Evolutionary conservation across 2,113 vertebrate genomes (phyloP), one percentile per base, ranked within the genome.

Genomic region (Eurypyga helias): DNA sequence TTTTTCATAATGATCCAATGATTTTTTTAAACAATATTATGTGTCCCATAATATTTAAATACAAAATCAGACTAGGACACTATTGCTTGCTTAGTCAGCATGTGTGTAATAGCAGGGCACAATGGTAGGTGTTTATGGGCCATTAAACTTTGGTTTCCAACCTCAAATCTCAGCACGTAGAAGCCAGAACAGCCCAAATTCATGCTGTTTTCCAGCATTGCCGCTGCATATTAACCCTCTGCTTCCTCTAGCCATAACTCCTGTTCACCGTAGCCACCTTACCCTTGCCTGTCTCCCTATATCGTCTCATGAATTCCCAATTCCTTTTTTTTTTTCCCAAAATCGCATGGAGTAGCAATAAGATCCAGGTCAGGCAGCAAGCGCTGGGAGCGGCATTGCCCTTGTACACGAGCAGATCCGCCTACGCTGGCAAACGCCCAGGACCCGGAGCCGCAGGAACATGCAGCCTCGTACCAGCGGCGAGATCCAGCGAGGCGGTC

Each of bases 271-370:
- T 41, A 49, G 54, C 36, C 18, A 13, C 36, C 55, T 77, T 78
- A 17, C 23, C 38, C 38, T 61, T 28, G 14, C 31, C 26, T 1
- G 0, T 49, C 60, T 82, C 23, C 3, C 2, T 41, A 1, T 29
- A 9, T 36, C 15, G 13, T 55, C 54, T 89, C 41, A 13, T 4
- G 7, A 65, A 41, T 70, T 87, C 62, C 61, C 13, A 51, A 2
- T 77, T 87, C 41, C 19, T 26, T 25, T 45, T 45, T n/a, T 64
- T 41, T 28, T 20, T 34, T 54, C 41, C 48, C 6, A 3, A 21
- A 24, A 41, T n/a, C 0, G 0, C 26, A 3, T 2, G 1, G 13
- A 13, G 0, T 64, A 55, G 26, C 1, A 0, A 0, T 29, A 34
- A 29, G 51, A 62, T 72, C 34, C 81, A 67, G 57, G 62, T 64